These are phyloP conservation scores for Drosophila insularis DNA, from an alignment of 1,140 invertebrate genomes.

Conservation along the genomic window DNA sequence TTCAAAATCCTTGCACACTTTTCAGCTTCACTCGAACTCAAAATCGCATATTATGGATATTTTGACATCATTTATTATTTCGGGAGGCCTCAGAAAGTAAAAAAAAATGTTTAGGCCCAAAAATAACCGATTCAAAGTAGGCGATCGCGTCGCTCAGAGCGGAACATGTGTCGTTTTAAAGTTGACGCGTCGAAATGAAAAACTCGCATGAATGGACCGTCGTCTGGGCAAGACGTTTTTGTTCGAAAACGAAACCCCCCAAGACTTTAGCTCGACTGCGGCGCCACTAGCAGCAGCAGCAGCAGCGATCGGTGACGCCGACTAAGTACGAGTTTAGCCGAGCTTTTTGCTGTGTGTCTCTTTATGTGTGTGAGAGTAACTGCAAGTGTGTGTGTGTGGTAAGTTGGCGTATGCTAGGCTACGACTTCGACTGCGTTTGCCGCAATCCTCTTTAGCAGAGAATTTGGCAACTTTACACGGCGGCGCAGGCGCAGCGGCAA, in stretches of 20 bases:
- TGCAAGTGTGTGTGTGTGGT: slow-evolving; percentile 29
- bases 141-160: slow-evolving; percentile 56
- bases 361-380: slow-evolving; percentile 7
- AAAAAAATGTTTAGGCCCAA: not conserved
- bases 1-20: not conserved
- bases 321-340: slow-evolving; percentile 67
- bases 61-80: not conserved
- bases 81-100: not conserved
- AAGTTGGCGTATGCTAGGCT: slow-evolving; percentile 18
- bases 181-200: slow-evolving; percentile 82
- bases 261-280: slow-evolving; percentile 51
- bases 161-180: slow-evolving; percentile 77
- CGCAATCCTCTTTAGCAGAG: slow-evolving; percentile 47
- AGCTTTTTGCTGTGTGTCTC: slow-evolving; percentile 24
- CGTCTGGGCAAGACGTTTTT: slow-evolving; percentile 81
- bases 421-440: slow-evolving; percentile 27
- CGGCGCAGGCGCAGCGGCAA: slow-evolving; percentile 11
- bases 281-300: slow-evolving; percentile 28
- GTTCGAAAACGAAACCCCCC: slow-evolving; percentile 59
- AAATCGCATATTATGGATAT: not conserved
- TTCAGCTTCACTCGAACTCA: not conserved
- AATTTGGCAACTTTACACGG: slow-evolving; percentile 55
- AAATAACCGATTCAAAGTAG: slow-evolving; percentile 14
- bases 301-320: slow-evolving; percentile 45
- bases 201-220: slow-evolving; percentile 82